Conservation (phyloP, 1,140 invertebrate genomes). For the Procambarus virginalis region DNA sequence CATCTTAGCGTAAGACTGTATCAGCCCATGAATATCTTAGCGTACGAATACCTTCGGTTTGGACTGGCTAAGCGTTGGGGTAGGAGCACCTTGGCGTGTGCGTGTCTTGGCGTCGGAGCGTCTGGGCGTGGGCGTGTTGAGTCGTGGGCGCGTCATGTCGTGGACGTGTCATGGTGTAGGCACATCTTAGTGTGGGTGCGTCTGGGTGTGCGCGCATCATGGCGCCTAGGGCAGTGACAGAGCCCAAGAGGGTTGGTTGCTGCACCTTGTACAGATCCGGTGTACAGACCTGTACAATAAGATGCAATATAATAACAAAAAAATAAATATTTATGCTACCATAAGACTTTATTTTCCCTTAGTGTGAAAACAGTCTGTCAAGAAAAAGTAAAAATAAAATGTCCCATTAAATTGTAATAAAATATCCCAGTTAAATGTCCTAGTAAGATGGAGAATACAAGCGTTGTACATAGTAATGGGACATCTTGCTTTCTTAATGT, state of each 20-base stretch:
- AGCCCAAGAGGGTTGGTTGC: conserved; percentile 59
- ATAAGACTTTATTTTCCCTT: too few species aligned
- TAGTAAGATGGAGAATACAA: too few species aligned
- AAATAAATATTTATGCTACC: too few species aligned
- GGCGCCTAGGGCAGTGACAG: conserved; percentile 21
- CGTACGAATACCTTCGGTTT: background rate
- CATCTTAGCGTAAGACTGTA: too few species aligned
- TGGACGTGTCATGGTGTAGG: background rate
- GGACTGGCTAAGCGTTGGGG: too few species aligned
- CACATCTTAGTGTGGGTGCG: background rate
- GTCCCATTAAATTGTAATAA: too few species aligned
- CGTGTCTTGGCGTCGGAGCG: background rate
- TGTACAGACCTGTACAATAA: conserved; percentile 51
- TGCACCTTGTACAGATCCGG: conserved; percentile 38
- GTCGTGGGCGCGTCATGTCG: conserved; percentile 32
- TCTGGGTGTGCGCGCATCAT: background rate
- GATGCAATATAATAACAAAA: too few species aligned
- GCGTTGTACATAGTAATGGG: too few species aligned
- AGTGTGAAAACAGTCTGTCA: too few species aligned
- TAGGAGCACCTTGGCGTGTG: background rate
- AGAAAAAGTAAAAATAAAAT: too few species aligned
- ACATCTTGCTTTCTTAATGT: too few species aligned
- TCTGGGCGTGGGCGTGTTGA: background rate
- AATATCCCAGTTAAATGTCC: too few species aligned
- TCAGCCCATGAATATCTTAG: background rate